A percentile compares a stretch with the other conserved stretches of the same genome.
Conservation (phyloP, 1,140 invertebrate genomes). For the Listronotus bonariensis region DNA sequence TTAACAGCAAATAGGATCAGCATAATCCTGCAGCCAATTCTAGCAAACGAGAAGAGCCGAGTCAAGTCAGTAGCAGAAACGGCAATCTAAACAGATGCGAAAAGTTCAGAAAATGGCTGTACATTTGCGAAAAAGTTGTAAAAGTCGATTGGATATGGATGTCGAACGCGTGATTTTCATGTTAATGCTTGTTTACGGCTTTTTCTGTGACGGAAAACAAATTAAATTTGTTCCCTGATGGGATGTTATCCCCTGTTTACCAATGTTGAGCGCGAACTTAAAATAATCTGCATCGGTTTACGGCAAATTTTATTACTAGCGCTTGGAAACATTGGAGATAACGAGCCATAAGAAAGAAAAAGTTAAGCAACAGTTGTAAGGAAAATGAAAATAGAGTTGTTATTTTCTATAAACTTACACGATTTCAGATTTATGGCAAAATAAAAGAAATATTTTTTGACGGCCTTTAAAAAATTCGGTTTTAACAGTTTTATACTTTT, state of each 20-base stretch:
- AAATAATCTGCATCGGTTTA: slow-evolving; percentile 8
- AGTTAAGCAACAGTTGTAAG: too few relatives aligned
- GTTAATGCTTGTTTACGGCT: slow-evolving; percentile 33
- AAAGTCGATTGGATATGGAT: slow-evolving; percentile 37
- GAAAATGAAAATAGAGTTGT: too few relatives aligned
- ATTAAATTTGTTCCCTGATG: slow-evolving; percentile 28
- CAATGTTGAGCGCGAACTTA: slow-evolving; percentile 19
- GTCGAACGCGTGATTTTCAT: slow-evolving; percentile 36
- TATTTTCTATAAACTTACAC: too few relatives aligned
- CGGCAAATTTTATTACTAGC: too few relatives aligned
- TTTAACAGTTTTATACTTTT: too few relatives aligned
- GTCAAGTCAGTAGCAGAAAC: slow-evolving; percentile 16
- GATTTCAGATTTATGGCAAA: too few relatives aligned
- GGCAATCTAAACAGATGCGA: slow-evolving; percentile 32
- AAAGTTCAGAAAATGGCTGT: slow-evolving; percentile 27
- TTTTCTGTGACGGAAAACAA: slow-evolving; percentile 24
- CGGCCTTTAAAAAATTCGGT: too few relatives aligned
- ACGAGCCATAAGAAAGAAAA: too few relatives aligned
- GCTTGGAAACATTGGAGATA: too few relatives aligned
- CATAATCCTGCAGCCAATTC: slow-evolving; percentile 8
- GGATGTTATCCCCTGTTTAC: slow-evolving; percentile 23
- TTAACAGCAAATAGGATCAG: slow-evolving; percentile 22
- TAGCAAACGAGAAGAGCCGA: slow-evolving; percentile 5
- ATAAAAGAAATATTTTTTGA: too few relatives aligned
- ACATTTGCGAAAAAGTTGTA: slow-evolving; percentile 32